phyloP scores from a whole-genome alignment of 1,140 invertebrate genomes.

The Calliphora vicina region DNA sequence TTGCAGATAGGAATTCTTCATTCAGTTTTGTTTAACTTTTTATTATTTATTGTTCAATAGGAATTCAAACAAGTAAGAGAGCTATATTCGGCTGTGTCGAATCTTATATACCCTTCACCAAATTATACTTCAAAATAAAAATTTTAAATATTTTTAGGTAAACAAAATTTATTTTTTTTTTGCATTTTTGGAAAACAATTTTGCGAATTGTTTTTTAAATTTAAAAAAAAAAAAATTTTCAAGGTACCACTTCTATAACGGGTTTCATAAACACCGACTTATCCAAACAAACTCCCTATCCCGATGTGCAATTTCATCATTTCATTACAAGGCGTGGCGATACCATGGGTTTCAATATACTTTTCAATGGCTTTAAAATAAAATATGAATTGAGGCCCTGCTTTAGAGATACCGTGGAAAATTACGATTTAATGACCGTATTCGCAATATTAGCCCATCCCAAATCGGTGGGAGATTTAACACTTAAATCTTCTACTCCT shows the following conservation, averaged over 20 bases:
- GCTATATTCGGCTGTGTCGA: too few species aligned
- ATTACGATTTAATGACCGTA: slow-evolving; percentile 59
- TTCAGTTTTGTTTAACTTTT: too few species aligned
- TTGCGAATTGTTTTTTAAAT: too few species aligned
- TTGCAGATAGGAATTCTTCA: too few species aligned
- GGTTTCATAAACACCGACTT: slow-evolving; percentile 48
- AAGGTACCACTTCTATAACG: slow-evolving; percentile 61
- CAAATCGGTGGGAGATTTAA: slow-evolving; percentile 74
- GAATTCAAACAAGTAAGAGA: too few species aligned
- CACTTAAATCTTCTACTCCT: slow-evolving; percentile 72
- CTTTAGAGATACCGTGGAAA: slow-evolving; percentile 33
- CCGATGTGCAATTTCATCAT: slow-evolving; percentile 57
- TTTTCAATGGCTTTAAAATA: slow-evolving; percentile 43
- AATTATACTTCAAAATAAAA: too few species aligned
- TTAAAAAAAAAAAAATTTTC: too few species aligned
- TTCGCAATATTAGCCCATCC: slow-evolving; percentile 77
- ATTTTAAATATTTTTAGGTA: too few species aligned
- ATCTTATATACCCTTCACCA: too few species aligned
- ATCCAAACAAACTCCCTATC: slow-evolving; percentile 47
- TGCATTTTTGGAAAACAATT: too few species aligned
- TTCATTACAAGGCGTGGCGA: slow-evolving; percentile 46
- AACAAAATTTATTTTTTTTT: too few species aligned
- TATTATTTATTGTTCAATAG: too few species aligned
- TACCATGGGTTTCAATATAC: slow-evolving; percentile 26
- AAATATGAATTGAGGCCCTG: slow-evolving; percentile 42